Conservation (phyloP, 37 sponge, comb jelly and placozoan species). For the Agelas oroides region DNA sequence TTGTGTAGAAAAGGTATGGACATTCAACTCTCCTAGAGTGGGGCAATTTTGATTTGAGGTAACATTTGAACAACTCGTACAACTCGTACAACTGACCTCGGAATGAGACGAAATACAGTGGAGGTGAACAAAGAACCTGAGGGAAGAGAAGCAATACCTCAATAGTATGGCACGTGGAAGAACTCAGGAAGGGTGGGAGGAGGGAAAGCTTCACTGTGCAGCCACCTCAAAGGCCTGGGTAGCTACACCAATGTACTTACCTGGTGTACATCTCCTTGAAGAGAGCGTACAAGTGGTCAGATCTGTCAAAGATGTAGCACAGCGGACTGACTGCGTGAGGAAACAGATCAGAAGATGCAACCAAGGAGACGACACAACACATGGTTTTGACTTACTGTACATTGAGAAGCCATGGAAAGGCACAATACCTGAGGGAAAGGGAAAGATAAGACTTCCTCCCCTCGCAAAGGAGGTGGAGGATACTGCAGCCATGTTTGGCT, state of each 20-base stretch:
- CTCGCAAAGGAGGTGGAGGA: background rate
- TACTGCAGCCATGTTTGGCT: background rate
- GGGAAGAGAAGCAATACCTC: background rate
- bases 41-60: no score
- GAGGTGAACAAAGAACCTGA: conserved; percentile 63
- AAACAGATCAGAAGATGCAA: no score
- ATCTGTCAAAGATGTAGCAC: conserved; percentile 47
- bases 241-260: background rate
- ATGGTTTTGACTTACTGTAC: conserved; percentile 30
- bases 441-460: no score
- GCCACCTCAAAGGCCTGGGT: conserved; percentile 16
- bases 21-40: no score
- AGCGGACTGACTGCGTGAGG: conserved; percentile 54
- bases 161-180: background rate
- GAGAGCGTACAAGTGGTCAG: conserved; percentile 48
- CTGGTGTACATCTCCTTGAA: conserved; percentile 53
- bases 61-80: no score
- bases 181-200: background rate
- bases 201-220: background rate
- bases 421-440: conserved; percentile 38
- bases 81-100: background rate
- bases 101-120: conserved; percentile 62
- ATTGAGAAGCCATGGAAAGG: conserved; percentile 65
- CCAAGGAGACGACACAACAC: no score
- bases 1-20: no score